These are phyloP conservation scores for Vultur gryphus DNA, from an alignment of 2,797 vertebrate genomes.

Conservation along the genomic window DNA sequence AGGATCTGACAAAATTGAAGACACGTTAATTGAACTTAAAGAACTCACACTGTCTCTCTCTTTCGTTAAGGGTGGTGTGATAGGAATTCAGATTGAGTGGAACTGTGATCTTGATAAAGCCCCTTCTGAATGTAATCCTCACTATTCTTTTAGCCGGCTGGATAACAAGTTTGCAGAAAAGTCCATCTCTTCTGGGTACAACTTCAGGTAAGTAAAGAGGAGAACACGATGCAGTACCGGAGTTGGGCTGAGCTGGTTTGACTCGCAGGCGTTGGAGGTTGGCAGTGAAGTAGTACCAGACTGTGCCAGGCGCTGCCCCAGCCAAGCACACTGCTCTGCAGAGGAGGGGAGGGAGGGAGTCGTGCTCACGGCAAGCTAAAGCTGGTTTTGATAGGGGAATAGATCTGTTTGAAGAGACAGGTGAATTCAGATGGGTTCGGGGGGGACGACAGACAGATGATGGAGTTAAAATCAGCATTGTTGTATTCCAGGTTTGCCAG, in stretches of 20 bases:
- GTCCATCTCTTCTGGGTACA: slow-evolving; percentile 88
- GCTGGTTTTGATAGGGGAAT: not conserved
- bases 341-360: not conserved
- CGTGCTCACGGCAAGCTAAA: not conserved
- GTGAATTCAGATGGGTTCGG: not conserved
- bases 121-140: slow-evolving; percentile 84
- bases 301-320: not conserved
- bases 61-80: slow-evolving; percentile 85
- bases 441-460: not conserved
- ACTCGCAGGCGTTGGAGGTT: not conserved
- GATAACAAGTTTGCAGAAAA: slow-evolving; percentile 78
- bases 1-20: not conserved
- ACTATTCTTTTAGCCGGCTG: slow-evolving; percentile 90
- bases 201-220: slow-evolving; percentile 85
- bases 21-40: not conserved
- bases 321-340: not conserved
- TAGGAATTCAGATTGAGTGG: slow-evolving; percentile 93
- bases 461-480: not conserved
- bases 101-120: slow-evolving; percentile 92
- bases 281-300: not conserved
- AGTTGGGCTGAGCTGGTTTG: not conserved
- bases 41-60: slow-evolving; percentile 52
- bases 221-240: rapidly evolving
- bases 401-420: not conserved
- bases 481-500: slow-evolving; percentile 81